Conservation (phyloP, 2,888 invertebrate genomes). For the Timema podura region DNA sequence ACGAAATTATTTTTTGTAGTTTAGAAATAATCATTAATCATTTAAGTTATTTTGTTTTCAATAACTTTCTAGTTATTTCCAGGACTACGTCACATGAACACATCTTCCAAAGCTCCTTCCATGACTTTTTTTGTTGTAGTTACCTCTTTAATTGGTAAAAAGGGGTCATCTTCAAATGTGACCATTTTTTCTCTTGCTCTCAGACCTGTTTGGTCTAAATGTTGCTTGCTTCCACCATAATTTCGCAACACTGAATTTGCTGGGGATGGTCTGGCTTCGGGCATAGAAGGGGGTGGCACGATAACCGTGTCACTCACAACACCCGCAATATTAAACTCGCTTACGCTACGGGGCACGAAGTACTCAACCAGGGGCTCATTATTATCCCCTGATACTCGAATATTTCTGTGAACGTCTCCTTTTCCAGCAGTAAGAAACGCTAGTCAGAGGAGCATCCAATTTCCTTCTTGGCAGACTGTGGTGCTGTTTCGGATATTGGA, state of each 20-base stretch:
- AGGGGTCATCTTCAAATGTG: constrained; percentile 70
- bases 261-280: constrained; percentile 38
- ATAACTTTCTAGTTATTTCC: neutral
- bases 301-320: constrained; percentile 54
- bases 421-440: no score
- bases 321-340: constrained; percentile 74
- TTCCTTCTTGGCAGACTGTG: constrained; percentile 52
- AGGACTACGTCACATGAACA: constrained; percentile 69
- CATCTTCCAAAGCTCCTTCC: constrained; percentile 56
- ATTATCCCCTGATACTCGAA: neutral
- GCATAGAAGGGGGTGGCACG: constrained; percentile 40
- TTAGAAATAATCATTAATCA: no score
- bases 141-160: constrained; percentile 29
- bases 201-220: constrained; percentile 31
- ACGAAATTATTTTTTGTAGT: no score
- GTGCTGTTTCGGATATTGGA: constrained; percentile 45
- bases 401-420: no score
- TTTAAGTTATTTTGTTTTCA: neutral
- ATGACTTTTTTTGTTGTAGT: constrained; percentile 13
- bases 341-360: constrained; percentile 78
- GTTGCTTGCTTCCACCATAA: constrained; percentile 31
- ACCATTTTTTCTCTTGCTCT: constrained; percentile 71
- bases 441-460: constrained; percentile 28
- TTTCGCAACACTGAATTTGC: constrained; percentile 42
- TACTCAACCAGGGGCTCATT: constrained; percentile 67